Base-by-base conservation (phyloP, 2,113 vertebrate genomes). In the Caloenas nicobarica region DNA sequence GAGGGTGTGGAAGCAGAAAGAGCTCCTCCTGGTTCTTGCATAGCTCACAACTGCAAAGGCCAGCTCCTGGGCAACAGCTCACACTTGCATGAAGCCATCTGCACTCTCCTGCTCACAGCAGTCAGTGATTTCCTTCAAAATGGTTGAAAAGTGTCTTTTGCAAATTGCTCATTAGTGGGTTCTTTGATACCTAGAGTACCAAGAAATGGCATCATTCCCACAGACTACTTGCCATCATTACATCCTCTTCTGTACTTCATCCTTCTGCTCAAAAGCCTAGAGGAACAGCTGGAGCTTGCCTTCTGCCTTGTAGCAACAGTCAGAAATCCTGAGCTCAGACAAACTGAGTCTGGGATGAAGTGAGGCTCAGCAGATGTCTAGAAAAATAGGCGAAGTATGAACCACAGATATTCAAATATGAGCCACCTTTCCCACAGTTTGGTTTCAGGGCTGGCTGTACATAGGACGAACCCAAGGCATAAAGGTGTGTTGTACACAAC, bases 71-170 rank as follows among this genome's bases (percentile, higher is more conserved):
- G 78, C 65, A 58, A n/a, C 36, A 68, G 71, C 58, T 85, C 48
- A 48, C 0, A 1, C 62, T 72, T 57, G n/a, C 44, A 9, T 61
- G 74, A 76, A 89, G 48, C 77, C 0, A 0, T 31, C 69, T 56
- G 70, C 71, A 4, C 56, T 65, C 46, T 69, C 62, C 51, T 3
- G 16, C 79, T 66, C 60, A 21, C 22, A 21, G 76, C 54, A 94
- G 76, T 15, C 86, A 68, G 31, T 58, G 83, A 83, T 97, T 88
- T 70, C 72, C 77, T 62, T 51, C 16, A 54, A 90, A 93, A 91
- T 60, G 17, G 18, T 86, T 78, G 56, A 92, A 33, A 93, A 81
- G 60, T 48, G 38, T 71, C 46, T 73, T 83, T 78, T 77, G 33
- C 25, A 78, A 96, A 91, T 88, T 62, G 72, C 69, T 92, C 21